phyloP scores from a whole-genome alignment of 2,797 vertebrate species.

The Lepus oiostolus region DNA sequence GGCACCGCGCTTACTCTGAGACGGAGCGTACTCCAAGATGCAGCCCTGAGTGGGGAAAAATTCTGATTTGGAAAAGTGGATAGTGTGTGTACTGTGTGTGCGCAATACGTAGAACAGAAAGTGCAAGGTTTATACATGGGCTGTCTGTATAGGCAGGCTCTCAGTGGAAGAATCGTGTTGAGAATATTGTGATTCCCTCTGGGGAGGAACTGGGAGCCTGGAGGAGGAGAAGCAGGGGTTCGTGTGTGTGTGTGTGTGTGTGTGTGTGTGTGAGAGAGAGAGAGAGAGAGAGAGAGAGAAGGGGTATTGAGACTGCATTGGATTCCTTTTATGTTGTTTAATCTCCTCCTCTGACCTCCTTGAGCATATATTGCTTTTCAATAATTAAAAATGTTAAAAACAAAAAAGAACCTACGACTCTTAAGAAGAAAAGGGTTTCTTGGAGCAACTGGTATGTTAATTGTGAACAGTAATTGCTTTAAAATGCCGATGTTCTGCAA shows the following conservation, averaged over 20 bases:
- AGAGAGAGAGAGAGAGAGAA: too few relatives aligned
- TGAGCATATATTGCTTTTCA: conserved; percentile 41
- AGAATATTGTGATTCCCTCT: neutral
- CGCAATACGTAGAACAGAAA: neutral
- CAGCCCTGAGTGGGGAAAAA: neutral
- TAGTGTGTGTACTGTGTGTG: neutral
- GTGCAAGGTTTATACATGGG: neutral
- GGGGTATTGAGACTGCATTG: neutral
- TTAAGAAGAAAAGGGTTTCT: conserved; percentile 7
- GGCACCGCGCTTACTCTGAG: conserved; percentile 27
- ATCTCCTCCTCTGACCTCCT: neutral
- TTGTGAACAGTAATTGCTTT: conserved; percentile 24
- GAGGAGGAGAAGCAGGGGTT: neutral
- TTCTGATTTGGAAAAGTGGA: neutral
- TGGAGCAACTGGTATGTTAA: conserved; percentile 12
- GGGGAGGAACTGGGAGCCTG: neutral
- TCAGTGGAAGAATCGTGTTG: neutral
- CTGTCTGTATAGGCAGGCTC: neutral
- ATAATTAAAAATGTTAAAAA: conserved; percentile 49
- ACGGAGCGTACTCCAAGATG: neutral
- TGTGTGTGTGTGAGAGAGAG: too few relatives aligned
- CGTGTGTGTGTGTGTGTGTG: too few relatives aligned
- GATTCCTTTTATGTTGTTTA: neutral
- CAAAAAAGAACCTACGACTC: neutral
- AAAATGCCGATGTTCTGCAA: conserved; percentile 41